Conservation (phyloP, 1,140 invertebrate genomes). For the Papilio machaon region DNA sequence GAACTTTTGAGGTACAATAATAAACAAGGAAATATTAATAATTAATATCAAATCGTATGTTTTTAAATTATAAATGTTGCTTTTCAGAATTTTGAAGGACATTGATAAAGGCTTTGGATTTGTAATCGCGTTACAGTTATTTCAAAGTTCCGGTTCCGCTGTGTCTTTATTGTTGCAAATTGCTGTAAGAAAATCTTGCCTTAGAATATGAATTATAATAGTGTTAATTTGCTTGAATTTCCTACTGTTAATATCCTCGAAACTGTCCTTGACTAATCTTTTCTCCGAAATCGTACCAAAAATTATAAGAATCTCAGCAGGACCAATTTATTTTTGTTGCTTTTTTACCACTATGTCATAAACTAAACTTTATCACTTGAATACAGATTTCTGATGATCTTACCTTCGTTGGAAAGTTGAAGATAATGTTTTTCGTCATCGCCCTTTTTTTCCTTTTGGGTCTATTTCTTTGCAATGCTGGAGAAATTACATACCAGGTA, state of each 20-base stretch:
- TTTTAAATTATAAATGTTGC: not conserved
- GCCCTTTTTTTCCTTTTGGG: conserved; percentile 64
- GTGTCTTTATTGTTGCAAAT: conserved; percentile 71
- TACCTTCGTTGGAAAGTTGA: conserved; percentile 56
- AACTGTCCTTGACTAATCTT: too few species aligned
- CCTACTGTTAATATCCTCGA: too few species aligned
- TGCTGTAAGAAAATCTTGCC: conserved; percentile 55
- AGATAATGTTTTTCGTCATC: conserved; percentile 62
- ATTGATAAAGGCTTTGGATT: conserved; percentile 68
- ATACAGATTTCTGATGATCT: conserved; percentile 64
- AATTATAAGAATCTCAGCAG: not conserved
- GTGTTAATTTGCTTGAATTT: too few species aligned
- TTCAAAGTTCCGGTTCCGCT: conserved; percentile 66
- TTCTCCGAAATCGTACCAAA: not conserved
- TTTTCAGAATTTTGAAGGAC: conserved; percentile 59
- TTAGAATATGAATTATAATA: not conserved
- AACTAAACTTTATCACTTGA: conserved; percentile 1
- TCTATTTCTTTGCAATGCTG: conserved; percentile 67
- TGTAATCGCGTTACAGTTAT: conserved; percentile 67
- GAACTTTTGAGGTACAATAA: conserved; percentile 60
- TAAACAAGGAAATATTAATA: not conserved
- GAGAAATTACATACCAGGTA: conserved; percentile 72
- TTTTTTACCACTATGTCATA: not conserved
- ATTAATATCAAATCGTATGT: not conserved
- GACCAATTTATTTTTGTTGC: not conserved